Evolutionary conservation across 2,797 vertebrate species (phyloP).

Genomic region (Glyptemys insculpta): DNA sequence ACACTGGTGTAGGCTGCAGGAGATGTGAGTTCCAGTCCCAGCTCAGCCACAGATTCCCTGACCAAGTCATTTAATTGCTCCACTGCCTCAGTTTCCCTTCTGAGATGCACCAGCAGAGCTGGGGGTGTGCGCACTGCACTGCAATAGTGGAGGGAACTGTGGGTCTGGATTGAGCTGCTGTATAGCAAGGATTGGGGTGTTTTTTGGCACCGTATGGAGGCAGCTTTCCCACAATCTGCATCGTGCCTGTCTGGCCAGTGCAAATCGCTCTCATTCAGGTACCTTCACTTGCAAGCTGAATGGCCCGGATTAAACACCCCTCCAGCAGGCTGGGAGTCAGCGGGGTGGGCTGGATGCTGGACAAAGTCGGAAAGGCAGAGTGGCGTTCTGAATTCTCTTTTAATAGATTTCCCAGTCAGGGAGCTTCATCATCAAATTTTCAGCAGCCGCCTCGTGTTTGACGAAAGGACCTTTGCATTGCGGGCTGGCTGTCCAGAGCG

Average conservation of each 20-base stretch:
- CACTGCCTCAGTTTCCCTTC: background rate
- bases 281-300: background rate
- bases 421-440: background rate
- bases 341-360: background rate
- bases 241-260: background rate
- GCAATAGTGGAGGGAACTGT: background rate
- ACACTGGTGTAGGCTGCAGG: background rate
- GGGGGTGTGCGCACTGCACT: accelerated
- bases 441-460: background rate
- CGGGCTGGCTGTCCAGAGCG: background rate
- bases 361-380: background rate
- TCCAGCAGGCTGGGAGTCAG: background rate
- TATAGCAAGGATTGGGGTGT: background rate
- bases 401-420: background rate
- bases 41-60: background rate
- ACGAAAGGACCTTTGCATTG: background rate
- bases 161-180: background rate
- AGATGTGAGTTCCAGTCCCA: background rate
- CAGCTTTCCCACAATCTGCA: background rate
- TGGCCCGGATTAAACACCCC: too few relatives aligned
- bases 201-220: background rate
- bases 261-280: background rate
- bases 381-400: background rate
- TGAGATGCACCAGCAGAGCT: background rate
- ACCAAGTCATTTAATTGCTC: background rate